These are phyloP conservation scores for Dynastes maya DNA, from an alignment of 2,888 invertebrate species.

Conservation along the genomic window DNA sequence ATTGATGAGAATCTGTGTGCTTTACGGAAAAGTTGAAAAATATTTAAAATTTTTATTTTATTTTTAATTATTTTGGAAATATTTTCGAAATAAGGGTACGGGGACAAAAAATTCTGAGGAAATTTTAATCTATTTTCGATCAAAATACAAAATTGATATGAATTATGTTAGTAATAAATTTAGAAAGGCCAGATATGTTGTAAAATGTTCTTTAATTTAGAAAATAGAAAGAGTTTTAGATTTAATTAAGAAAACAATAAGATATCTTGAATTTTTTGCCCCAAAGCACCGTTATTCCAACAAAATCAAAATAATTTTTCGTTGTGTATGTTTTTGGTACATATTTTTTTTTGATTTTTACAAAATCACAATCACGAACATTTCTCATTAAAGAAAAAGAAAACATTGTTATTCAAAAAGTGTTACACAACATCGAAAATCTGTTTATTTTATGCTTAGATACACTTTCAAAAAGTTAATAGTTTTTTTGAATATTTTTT, in stretches of 20 bases:
- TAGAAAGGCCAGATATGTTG: too few relatives aligned
- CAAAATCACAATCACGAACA: conserved; percentile 16
- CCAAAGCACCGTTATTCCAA: background rate
- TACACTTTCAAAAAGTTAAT: conserved; percentile 27
- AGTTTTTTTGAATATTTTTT: conserved; percentile 27
- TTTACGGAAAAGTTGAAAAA: background rate
- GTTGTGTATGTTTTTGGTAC: conserved; percentile 1
- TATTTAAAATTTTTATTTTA: background rate
- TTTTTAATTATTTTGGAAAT: background rate
- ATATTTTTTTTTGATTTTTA: conserved; percentile 26
- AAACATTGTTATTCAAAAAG: conserved; percentile 4
- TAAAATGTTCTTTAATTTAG: too few relatives aligned
- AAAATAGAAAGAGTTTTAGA: too few relatives aligned
- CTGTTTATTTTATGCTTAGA: background rate
- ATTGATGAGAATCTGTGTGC: conserved; percentile 23
- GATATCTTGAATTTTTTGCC: too few relatives aligned
- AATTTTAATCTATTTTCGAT: too few relatives aligned
- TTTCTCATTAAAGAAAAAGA: background rate
- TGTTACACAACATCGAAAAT: conserved; percentile 38
- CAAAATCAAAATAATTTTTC: conserved; percentile 5
- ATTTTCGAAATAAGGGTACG: background rate
- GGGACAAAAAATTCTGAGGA: too few relatives aligned
- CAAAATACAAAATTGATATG: too few relatives aligned
- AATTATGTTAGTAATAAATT: too few relatives aligned
- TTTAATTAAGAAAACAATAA: too few relatives aligned